Conservation (phyloP, 2,113 vertebrate genomes). For the Corynorhinus townsendii region DNA sequence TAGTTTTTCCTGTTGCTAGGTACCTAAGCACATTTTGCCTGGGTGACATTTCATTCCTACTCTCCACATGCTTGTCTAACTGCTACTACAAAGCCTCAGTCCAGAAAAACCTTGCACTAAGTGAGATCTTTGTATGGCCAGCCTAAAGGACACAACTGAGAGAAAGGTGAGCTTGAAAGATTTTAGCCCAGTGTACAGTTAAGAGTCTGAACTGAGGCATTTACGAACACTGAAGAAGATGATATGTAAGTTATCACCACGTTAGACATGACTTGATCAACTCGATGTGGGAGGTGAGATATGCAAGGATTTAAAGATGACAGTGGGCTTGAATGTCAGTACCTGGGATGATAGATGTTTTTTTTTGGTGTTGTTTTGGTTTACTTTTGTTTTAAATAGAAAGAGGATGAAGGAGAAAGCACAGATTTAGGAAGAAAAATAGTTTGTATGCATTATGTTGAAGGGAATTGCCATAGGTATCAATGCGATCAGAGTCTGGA, state of each 20-base stretch:
- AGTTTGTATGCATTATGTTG: background rate
- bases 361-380: background rate
- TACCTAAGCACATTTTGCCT: background rate
- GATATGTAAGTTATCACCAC: background rate
- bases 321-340: background rate
- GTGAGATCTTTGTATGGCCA: background rate
- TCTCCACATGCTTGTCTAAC: background rate
- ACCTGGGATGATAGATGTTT: background rate
- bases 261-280: background rate
- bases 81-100: background rate
- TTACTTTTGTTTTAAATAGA: background rate
- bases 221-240: background rate
- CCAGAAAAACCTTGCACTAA: background rate
- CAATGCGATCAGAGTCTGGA: background rate
- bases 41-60: background rate
- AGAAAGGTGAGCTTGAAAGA: background rate
- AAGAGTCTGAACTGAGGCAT: background rate
- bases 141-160: background rate
- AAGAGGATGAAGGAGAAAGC: background rate
- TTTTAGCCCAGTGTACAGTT: background rate
- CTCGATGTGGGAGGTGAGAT: background rate
- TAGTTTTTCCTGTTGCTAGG: background rate
- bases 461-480: background rate
- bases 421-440: conserved; percentile 15
- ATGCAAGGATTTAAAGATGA: background rate